Conservation (phyloP, 2,113 vertebrate genomes). For the Mus pahari region DNA sequence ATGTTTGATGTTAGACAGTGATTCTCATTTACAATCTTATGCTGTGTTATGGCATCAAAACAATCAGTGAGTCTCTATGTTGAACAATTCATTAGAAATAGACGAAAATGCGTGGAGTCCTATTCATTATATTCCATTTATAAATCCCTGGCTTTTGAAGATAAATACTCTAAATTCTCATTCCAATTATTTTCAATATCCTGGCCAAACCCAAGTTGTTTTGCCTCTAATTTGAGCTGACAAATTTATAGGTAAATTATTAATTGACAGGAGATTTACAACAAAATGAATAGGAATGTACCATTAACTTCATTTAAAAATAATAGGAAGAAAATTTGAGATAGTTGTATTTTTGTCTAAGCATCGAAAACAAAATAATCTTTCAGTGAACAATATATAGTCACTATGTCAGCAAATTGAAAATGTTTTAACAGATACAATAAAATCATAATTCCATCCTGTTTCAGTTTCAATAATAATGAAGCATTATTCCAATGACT, state of each 20-base stretch:
- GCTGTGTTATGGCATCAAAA: constrained; percentile 4
- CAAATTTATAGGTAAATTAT: constrained; percentile 69
- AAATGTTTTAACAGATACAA: constrained; percentile 42
- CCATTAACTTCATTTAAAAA: constrained; percentile 57
- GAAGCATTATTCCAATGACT: background rate
- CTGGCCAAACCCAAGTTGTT: constrained; percentile 51
- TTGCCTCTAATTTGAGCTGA: constrained; percentile 61
- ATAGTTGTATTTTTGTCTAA: constrained; percentile 32
- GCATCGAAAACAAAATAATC: constrained; percentile 51
- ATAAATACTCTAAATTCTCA: constrained; percentile 49
- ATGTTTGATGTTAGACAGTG: background rate
- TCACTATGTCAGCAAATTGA: background rate
- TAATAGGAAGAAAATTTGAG: background rate
- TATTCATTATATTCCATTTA: constrained; percentile 20
- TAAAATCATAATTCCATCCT: constrained; percentile 29
- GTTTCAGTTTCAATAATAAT: background rate
- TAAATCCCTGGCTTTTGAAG: constrained; percentile 52
- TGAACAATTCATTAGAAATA: background rate
- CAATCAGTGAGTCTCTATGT: constrained; percentile 37
- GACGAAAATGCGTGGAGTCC: background rate
- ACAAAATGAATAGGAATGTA: constrained; percentile 19
- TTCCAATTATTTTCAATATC: constrained; percentile 49
- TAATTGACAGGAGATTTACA: constrained; percentile 66
- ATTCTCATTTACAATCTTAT: background rate
- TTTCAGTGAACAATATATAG: constrained; percentile 51